Base-by-base conservation (phyloP, 2,888 invertebrate genomes). In the Embidobia sp. region DNA sequence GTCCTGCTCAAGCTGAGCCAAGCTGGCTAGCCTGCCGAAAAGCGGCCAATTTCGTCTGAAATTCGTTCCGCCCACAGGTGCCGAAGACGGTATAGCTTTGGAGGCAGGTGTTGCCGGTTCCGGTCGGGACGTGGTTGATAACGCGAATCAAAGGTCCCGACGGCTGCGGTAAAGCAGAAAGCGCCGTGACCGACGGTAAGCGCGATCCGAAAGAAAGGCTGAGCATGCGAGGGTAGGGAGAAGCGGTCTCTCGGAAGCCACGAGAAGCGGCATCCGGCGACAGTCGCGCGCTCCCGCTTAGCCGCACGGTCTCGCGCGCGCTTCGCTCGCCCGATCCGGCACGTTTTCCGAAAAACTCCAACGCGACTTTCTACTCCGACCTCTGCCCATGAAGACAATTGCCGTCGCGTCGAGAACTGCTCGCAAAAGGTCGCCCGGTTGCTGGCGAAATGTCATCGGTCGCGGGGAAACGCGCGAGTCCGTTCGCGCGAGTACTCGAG, bases 281-380 rank as follows among this genome's bases (percentile, higher is more conserved):
- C 85, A 86, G 88, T 88, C 83, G 84, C 82, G 86, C 81, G 37
- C 66, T 59, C 74, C 51, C 64, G 57, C 70, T 57, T 63, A 51
- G 44, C 49, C 61, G 67, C 74, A 83, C 88, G 57, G 83, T 90
- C 49, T 80, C 88, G 40, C 82, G 87, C 46, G 86, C 86, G 10
- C 44, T 27, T 55, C 40, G 15, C 3, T 40, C 18, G 26, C 16
- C 13, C 46, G 53, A 18, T n/a, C 8, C 29, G 44, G 7, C 57
- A 42, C 33, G 44, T 59, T 57, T 51, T 35, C 19, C 42, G 48
- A n/a, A n/a, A n/a, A n/a, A n/a, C n/a, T n/a, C n/a, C n/a, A n/a
- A n/a, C 80, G 79, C 82, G 80, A 85, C 86, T 86, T 86, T 86
- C 86, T 85, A 85, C 78, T 85, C 79, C 84, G 85, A 85, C 84